Evolutionary conservation across 1,140 invertebrate genomes (phyloP).

Genomic region (Brachionus calyciflorus): DNA sequence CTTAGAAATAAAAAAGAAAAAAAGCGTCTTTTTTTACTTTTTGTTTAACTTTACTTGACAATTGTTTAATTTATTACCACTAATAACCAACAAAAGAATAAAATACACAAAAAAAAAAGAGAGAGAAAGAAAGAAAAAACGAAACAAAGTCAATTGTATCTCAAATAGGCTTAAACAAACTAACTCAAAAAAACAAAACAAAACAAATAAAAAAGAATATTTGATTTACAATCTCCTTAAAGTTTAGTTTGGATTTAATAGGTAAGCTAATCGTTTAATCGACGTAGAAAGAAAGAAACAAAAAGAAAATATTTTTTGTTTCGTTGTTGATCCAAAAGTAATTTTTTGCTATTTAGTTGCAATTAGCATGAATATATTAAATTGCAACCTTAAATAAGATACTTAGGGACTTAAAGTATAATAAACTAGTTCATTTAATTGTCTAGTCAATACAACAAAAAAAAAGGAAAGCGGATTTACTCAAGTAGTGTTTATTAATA

Average conservation of each 20-base stretch:
- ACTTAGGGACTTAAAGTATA: neutral
- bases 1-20: no score
- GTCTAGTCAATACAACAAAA: no score
- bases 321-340: no score
- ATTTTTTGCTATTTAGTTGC: neutral
- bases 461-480: no score
- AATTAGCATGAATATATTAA: constrained; percentile 23
- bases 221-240: neutral
- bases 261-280: constrained; percentile 24
- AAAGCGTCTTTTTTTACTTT: no score
- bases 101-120: no score
- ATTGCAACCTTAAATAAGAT: neutral
- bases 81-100: neutral
- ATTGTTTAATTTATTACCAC: neutral
- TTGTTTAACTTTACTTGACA: neutral
- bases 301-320: no score
- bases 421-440: neutral
- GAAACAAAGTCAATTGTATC: no score
- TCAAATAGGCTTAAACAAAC: constrained; percentile 19
- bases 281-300: neutral
- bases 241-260: constrained; percentile 1
- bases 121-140: no score
- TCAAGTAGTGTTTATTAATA: no score
- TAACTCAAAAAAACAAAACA: neutral
- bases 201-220: neutral